These are phyloP conservation scores for Sphaerophoria rueppellii DNA, from an alignment of 2,888 invertebrate species.

Conservation along the genomic window DNA sequence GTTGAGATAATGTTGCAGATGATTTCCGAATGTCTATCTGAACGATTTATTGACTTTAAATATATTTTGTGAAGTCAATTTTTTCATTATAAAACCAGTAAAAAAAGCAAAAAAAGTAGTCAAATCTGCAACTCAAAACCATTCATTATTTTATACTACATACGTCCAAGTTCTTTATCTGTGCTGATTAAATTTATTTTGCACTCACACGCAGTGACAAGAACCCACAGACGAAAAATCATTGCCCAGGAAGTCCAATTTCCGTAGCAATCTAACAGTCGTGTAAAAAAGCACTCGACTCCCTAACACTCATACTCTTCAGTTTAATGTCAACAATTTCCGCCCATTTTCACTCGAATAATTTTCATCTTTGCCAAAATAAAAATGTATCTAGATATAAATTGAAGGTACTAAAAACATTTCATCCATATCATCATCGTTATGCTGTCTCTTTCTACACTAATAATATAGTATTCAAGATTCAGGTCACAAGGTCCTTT, in stretches of 20 bases:
- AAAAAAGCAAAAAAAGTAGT: not conserved
- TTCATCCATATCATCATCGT: not conserved
- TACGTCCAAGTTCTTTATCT: slow-evolving; percentile 17
- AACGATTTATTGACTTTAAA: not conserved
- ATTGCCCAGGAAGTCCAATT: slow-evolving; percentile 27
- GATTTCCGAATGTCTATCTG: not conserved
- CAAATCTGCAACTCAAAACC: slow-evolving; percentile 2
- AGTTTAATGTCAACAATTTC: slow-evolving; percentile 39
- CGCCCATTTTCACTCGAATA: slow-evolving; percentile 40
- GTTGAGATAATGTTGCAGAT: not conserved
- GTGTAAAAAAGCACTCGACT: slow-evolving; percentile 11
- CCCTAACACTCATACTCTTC: slow-evolving; percentile 24
- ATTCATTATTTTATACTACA: slow-evolving; percentile 15
- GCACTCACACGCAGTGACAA: slow-evolving; percentile 10
- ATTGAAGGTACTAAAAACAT: slow-evolving; percentile 12
- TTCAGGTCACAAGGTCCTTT: slow-evolving; percentile 43
- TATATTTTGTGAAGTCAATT: not conserved
- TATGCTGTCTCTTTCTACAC: not conserved
- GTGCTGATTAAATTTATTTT: slow-evolving; percentile 14
- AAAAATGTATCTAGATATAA: slow-evolving; percentile 6
- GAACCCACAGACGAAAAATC: not conserved
- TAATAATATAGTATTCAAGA: slow-evolving; percentile 19
- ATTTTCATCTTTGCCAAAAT: slow-evolving; percentile 32
- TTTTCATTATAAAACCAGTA: not conserved
- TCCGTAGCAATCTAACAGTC: slow-evolving; percentile 23